Conservation (phyloP, 2,113 vertebrate species). For the Cyanoderma ruficeps region DNA sequence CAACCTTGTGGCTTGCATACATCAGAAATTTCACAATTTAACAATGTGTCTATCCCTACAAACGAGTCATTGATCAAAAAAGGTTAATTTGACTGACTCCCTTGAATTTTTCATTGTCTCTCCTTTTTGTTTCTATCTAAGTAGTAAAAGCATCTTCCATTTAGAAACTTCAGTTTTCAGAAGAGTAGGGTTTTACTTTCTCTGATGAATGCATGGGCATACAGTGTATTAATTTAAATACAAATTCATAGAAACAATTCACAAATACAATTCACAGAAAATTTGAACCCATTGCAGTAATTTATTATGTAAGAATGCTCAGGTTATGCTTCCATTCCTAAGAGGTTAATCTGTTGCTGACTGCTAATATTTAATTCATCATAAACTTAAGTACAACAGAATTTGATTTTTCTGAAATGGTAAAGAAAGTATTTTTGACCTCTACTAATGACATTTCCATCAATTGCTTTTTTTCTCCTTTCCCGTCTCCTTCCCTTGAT, state of each 20-base stretch:
- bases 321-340: neutral
- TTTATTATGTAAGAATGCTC: neutral
- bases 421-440: neutral
- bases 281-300: neutral
- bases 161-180: constrained; percentile 3
- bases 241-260: neutral
- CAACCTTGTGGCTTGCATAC: constrained; percentile 5
- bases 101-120: constrained; percentile 10
- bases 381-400: neutral
- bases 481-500: neutral
- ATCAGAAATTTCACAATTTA: constrained; percentile 42
- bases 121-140: neutral
- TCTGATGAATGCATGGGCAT: neutral
- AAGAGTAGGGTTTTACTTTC: neutral
- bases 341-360: neutral
- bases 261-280: neutral
- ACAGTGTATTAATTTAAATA: neutral
- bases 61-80: neutral
- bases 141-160: neutral
- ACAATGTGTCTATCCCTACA: neutral
- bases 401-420: neutral
- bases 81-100: constrained; percentile 35
- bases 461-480: neutral
- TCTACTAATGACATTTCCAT: neutral
- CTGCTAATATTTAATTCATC: neutral